Conservation (phyloP, 2,888 invertebrate species). For the Neocrepidodera transversa region DNA sequence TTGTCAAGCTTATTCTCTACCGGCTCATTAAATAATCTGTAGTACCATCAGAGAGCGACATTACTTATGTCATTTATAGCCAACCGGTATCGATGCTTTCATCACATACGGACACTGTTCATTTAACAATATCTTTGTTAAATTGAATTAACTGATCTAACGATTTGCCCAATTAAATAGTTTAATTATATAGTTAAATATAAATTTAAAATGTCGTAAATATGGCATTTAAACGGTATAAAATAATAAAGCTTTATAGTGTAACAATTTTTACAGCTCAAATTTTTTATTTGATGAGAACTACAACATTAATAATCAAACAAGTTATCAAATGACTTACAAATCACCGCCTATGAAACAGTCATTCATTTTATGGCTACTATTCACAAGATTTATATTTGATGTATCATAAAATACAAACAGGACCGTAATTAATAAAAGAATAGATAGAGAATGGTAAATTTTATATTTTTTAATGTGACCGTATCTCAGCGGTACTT, state of each 20-base stretch:
- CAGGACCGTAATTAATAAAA: constrained; percentile 4
- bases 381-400: constrained; percentile 10
- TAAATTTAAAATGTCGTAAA: no score
- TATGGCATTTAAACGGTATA: no score
- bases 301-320: constrained; percentile 3
- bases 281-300: constrained; percentile 6
- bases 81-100: constrained; percentile 18
- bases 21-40: constrained; percentile 12
- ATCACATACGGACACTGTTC: background rate
- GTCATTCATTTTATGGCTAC: constrained; percentile 14
- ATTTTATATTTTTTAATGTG: no score
- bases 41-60: constrained; percentile 13
- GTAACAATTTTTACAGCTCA: constrained; percentile 7
- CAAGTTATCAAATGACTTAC: constrained; percentile 5
- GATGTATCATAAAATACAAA: background rate
- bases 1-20: constrained; percentile 23
- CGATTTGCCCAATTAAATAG: no score
- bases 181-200: no score
- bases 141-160: background rate
- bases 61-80: constrained; percentile 20
- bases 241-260: background rate
- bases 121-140: background rate
- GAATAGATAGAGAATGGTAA: no score
- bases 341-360: constrained; percentile 7
- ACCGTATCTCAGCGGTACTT: no score